Conservation (phyloP, 2,888 invertebrate genomes). For the Pheosia gnoma region DNA sequence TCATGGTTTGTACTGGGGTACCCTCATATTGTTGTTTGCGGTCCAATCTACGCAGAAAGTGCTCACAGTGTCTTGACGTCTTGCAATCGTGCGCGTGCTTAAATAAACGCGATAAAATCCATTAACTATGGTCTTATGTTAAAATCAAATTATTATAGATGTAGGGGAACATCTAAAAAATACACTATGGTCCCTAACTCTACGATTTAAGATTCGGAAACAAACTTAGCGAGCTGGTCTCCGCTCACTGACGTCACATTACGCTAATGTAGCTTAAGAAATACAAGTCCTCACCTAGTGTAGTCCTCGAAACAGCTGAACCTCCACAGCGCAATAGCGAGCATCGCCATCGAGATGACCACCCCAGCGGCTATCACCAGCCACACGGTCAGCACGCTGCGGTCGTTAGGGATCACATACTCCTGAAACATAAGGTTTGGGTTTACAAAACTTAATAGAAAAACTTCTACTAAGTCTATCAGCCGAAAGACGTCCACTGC, state of each 20-base stretch:
- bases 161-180: too few species aligned
- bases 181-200: too few species aligned
- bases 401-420: slow-evolving; percentile 62
- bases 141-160: too few species aligned
- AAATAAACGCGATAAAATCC: too few species aligned
- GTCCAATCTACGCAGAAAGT: too few species aligned
- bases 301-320: slow-evolving; percentile 75
- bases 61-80: too few species aligned
- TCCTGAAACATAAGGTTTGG: slow-evolving; percentile 55
- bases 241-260: background rate
- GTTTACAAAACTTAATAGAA: background rate
- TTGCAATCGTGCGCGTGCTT: too few species aligned
- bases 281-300: slow-evolving; percentile 61
- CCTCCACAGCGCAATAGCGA: slow-evolving; percentile 71
- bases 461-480: background rate
- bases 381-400: slow-evolving; percentile 62
- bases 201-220: too few species aligned
- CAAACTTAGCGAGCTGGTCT: too few species aligned
- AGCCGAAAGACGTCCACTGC: background rate
- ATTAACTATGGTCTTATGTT: too few species aligned
- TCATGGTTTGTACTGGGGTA: too few species aligned
- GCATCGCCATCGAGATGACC: slow-evolving; percentile 60
- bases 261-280: background rate
- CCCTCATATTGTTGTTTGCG: too few species aligned
- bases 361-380: slow-evolving; percentile 64